These are phyloP conservation scores for Caenorhabditis sp. DNA, from an alignment of 2,888 invertebrate species.

Conservation along the genomic window DNA sequence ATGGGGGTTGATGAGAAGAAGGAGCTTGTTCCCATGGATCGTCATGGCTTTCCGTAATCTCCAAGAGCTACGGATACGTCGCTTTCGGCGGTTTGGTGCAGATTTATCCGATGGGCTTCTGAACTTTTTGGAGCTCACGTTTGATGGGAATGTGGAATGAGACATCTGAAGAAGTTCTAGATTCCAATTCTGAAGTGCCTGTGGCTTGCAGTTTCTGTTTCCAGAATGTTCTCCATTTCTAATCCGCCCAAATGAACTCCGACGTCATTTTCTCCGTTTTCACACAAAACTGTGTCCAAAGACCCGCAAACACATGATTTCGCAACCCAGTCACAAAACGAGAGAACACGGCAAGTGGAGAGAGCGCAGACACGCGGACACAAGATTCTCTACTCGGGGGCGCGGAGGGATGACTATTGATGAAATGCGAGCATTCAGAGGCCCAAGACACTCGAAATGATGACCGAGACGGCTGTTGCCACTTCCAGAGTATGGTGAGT, in stretches of 20 bases:
- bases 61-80: too few relatives aligned
- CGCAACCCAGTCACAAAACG: constrained; percentile 43
- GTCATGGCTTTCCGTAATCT: neutral
- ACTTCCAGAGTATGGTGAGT: constrained; percentile 23
- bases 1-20: neutral
- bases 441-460: neutral
- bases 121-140: too few relatives aligned
- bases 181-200: too few relatives aligned
- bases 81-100: too few relatives aligned
- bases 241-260: too few relatives aligned
- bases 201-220: too few relatives aligned
- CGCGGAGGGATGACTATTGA: constrained; percentile 8
- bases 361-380: constrained; percentile 21
- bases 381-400: constrained; percentile 10
- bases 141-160: too few relatives aligned
- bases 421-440: constrained; percentile 11
- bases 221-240: too few relatives aligned
- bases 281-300: constrained; percentile 20
- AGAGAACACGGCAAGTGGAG: constrained; percentile 1
- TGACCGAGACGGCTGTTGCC: constrained; percentile 20
- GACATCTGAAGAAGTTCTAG: too few relatives aligned
- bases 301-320: constrained; percentile 14
- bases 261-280: constrained; percentile 9
- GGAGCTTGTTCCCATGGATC: neutral
- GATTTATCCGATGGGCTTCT: too few relatives aligned